A percentile compares a stretch with the other conserved stretches of the same genome.
Evolutionary conservation across 2,888 invertebrate genomes (phyloP).

Genomic region (Ormia ochracea): DNA sequence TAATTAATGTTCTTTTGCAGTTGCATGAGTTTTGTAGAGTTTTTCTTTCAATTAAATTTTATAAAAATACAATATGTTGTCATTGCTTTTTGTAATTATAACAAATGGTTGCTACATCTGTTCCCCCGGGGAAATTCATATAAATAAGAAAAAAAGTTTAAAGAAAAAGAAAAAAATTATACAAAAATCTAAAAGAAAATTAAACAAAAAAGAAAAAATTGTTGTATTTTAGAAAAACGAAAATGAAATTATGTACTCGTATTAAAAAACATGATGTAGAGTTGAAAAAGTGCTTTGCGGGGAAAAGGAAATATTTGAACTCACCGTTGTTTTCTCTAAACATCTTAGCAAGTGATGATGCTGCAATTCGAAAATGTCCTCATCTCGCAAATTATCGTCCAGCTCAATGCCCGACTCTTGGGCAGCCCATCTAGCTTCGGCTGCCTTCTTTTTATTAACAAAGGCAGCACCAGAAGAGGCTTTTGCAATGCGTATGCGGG

Average conservation of each 20-base stretch:
- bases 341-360: constrained; percentile 98
- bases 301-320: constrained; percentile 64
- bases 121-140: constrained; percentile 23
- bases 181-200: constrained; percentile 11
- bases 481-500: constrained; percentile 98
- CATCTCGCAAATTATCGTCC: constrained; percentile 92
- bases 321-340: constrained; percentile 97
- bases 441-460: constrained; percentile 98
- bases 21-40: not conserved
- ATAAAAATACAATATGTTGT: constrained; percentile 62
- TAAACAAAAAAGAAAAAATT: constrained; percentile 5
- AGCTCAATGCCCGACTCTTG: constrained; percentile 94
- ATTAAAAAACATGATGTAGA: not conserved
- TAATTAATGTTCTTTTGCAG: not conserved
- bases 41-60: constrained; percentile 47
- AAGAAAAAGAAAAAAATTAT: constrained; percentile 2
- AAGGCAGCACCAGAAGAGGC: constrained; percentile 99
- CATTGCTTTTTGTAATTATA: constrained; percentile 62
- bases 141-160: constrained; percentile 10
- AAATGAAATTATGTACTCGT: constrained; percentile 5
- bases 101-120: constrained; percentile 63
- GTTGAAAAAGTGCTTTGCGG: not conserved
- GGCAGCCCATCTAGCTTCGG: constrained; percentile 94
- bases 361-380: constrained; percentile 98
- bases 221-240: not conserved